phyloP scores from a whole-genome alignment of 2,797 vertebrate genomes.

The Salmo trutta region DNA sequence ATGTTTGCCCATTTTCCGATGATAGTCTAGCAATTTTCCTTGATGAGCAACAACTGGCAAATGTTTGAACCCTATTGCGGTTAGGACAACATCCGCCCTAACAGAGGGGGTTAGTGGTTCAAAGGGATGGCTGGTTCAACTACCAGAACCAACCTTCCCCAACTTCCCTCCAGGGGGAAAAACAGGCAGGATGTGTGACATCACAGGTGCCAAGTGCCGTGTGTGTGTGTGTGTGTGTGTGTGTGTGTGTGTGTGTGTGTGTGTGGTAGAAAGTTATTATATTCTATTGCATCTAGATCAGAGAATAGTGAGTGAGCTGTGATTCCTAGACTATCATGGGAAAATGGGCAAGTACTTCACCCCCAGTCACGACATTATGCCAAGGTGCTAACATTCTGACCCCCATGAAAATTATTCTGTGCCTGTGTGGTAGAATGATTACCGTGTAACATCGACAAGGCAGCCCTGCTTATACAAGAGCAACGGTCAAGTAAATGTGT shows the following conservation, averaged over 20 bases:
- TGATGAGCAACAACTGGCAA: not conserved
- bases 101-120: not conserved
- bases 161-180: not conserved
- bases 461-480: not conserved
- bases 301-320: not conserved
- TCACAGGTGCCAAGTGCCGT: not conserved
- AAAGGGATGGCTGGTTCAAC: not conserved
- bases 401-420: slow-evolving; percentile 34
- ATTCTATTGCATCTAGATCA: not conserved
- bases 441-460: not conserved
- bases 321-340: not conserved
- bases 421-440: slow-evolving; percentile 33
- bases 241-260: too few relatives aligned
- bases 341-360: too few relatives aligned
- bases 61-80: not conserved
- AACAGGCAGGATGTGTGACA: not conserved
- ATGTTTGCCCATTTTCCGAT: not conserved
- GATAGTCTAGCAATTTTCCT: not conserved
- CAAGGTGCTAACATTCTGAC: slow-evolving; percentile 34
- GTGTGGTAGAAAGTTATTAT: not conserved
- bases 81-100: not conserved
- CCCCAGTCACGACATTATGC: slow-evolving; percentile 25
- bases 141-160: not conserved
- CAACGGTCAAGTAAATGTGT: not conserved
- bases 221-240: not conserved